Conservation (phyloP, 2,113 vertebrate species). For the Leptocoma aspasia region DNA sequence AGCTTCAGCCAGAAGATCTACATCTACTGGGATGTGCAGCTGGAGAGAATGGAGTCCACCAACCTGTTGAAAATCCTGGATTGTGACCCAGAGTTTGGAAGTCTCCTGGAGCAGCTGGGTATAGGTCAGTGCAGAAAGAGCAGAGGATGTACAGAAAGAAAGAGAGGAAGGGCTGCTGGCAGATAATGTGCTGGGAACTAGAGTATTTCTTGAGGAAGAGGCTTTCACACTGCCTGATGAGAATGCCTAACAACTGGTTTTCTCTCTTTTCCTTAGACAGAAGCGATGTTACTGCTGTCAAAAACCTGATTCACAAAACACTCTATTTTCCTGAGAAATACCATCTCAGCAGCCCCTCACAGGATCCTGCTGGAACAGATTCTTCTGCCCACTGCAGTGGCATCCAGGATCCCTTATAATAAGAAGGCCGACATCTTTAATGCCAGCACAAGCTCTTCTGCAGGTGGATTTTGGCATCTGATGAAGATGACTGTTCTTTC, state of each 20-base stretch:
- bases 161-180: not conserved
- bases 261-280: constrained; percentile 70
- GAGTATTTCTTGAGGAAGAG: not conserved
- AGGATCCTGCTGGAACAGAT: constrained; percentile 23
- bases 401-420: not conserved
- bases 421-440: not conserved
- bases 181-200: not conserved
- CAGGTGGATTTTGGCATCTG: not conserved
- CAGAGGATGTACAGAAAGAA: not conserved
- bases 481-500: not conserved
- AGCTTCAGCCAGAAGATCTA: constrained; percentile 97
- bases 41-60: constrained; percentile 95
- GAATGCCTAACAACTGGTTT: not conserved
- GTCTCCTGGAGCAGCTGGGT: constrained; percentile 75
- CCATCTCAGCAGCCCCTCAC: not conserved
- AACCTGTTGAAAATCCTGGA: constrained; percentile 88
- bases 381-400: not conserved
- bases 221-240: not conserved
- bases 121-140: constrained; percentile 76
- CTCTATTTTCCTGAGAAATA: constrained; percentile 78
- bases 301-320: constrained; percentile 76
- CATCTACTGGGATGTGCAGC: constrained; percentile 93
- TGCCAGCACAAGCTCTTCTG: not conserved
- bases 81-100: constrained; percentile 75
- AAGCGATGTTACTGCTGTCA: constrained; percentile 72